A percentile compares a stretch with the other conserved stretches of the same genome.
phyloP scores from a whole-genome alignment of 2,888 invertebrate species.

The Diploptera punctata region DNA sequence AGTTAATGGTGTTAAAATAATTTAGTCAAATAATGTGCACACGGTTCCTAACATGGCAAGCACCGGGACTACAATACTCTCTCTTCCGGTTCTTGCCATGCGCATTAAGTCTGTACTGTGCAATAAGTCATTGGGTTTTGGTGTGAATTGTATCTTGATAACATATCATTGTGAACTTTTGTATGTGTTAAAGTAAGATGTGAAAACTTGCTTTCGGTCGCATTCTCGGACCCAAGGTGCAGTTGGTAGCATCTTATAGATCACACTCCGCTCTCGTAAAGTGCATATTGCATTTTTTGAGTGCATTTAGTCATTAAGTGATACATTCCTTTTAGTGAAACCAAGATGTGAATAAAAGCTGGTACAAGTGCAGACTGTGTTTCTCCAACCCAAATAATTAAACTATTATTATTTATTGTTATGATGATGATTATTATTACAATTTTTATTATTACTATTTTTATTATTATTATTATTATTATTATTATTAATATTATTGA shows the following conservation, averaged over 20 bases:
- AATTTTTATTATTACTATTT: no score
- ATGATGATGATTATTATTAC: no score
- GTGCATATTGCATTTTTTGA: conserved; percentile 44
- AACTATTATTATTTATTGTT: no score
- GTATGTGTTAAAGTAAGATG: conserved; percentile 44
- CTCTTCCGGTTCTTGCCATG: conserved; percentile 43
- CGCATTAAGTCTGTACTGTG: conserved; percentile 45
- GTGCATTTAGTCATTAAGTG: conserved; percentile 42
- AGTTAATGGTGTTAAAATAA: conserved; percentile 41
- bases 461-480: conserved; percentile 16
- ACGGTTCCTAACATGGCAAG: conserved; percentile 44
- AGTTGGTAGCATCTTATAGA: conserved; percentile 41
- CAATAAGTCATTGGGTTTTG: conserved; percentile 44
- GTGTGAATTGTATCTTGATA: conserved; percentile 45
- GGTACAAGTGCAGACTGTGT: conserved; percentile 39
- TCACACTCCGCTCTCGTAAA: conserved; percentile 41
- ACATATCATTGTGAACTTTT: conserved; percentile 46
- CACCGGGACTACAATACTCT: conserved; percentile 36
- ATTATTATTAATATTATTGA: conserved; percentile 30
- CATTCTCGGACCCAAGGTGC: conserved; percentile 22
- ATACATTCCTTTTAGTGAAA: conserved; percentile 41
- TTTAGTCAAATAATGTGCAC: conserved; percentile 42
- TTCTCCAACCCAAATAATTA: conserved; percentile 28
- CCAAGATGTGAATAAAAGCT: conserved; percentile 33
- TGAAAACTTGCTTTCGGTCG: conserved; percentile 39